Percentiles rank a stretch among this genome's conserved stretches.
Evolutionary conservation across 2,888 invertebrate species (phyloP).

Genomic region (Norana najaformis): DNA sequence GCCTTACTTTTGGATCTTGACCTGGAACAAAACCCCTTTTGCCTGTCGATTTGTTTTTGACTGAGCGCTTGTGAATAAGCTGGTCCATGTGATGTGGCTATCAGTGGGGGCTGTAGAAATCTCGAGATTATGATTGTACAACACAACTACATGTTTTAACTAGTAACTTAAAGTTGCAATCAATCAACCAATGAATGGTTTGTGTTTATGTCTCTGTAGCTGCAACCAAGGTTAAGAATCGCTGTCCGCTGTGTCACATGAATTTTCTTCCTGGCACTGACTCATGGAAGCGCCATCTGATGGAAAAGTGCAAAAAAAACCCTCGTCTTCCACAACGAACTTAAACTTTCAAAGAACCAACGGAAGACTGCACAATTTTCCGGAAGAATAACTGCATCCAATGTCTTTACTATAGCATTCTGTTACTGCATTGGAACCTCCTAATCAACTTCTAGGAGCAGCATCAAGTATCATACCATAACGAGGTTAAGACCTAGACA

Average conservation of each 20-base stretch:
- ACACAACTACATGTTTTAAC: background rate
- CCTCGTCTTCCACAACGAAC: constrained; percentile 47
- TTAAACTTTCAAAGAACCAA: background rate
- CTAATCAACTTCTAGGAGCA: no score
- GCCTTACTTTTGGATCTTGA: no score
- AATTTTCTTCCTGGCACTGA: constrained; percentile 75
- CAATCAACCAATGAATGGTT: background rate
- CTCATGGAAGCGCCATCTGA: constrained; percentile 71
- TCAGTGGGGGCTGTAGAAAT: no score
- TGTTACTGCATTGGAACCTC: no score
- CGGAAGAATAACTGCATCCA: background rate
- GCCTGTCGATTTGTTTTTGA: no score
- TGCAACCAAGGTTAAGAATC: constrained; percentile 64
- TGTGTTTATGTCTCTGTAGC: background rate
- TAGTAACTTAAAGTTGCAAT: background rate
- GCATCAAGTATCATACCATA: no score
- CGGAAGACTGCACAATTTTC: background rate
- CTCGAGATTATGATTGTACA: no score
- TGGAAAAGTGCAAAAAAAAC: constrained; percentile 60
- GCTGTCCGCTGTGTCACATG: constrained; percentile 83
- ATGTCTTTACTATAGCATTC: background rate
- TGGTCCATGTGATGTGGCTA: no score
- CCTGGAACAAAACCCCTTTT: no score
- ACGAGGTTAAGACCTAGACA: no score
- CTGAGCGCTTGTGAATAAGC: no score